These are phyloP conservation scores for Drosophila colorata DNA, from an alignment of 2,888 invertebrate species.

Conservation along the genomic window DNA sequence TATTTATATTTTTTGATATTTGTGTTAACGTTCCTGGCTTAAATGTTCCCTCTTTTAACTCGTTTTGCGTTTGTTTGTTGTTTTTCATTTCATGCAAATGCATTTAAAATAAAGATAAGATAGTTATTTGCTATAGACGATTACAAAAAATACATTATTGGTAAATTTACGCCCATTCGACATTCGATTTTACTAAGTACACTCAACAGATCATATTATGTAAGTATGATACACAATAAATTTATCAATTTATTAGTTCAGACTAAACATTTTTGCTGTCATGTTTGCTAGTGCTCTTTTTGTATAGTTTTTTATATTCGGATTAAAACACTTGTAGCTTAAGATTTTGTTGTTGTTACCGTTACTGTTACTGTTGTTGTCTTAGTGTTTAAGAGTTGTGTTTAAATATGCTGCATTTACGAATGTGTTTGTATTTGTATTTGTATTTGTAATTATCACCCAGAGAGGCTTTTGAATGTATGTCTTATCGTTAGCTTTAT, in stretches of 20 bases:
- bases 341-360: constrained; percentile 10
- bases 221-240: constrained; percentile 22
- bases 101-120: constrained; percentile 21
- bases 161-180: constrained; percentile 8
- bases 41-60: constrained; percentile 52
- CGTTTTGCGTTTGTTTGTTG: constrained; percentile 29
- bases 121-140: constrained; percentile 45
- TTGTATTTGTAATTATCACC: constrained; percentile 48
- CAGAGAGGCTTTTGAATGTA: constrained; percentile 51
- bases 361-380: constrained; percentile 20
- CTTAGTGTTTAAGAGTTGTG: constrained; percentile 26
- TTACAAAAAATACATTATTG: constrained; percentile 51
- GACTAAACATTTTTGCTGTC: constrained; percentile 39
- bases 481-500: constrained; percentile 38
- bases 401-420: constrained; percentile 19
- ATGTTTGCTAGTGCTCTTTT: constrained; percentile 21
- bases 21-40: constrained; percentile 64
- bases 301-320: constrained; percentile 10
- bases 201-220: constrained; percentile 15
- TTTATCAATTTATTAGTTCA: constrained; percentile 25
- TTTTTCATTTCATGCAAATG: constrained; percentile 11
- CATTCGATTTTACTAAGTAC: constrained; percentile 33
- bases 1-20: constrained; percentile 53
- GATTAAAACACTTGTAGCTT: constrained; percentile 26
- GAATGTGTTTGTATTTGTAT: constrained; percentile 20